Evolutionary conservation across 2,797 vertebrate genomes (phyloP), one percentile per base, ranked within the genome.

Genomic region (Rallus crepitans): DNA sequence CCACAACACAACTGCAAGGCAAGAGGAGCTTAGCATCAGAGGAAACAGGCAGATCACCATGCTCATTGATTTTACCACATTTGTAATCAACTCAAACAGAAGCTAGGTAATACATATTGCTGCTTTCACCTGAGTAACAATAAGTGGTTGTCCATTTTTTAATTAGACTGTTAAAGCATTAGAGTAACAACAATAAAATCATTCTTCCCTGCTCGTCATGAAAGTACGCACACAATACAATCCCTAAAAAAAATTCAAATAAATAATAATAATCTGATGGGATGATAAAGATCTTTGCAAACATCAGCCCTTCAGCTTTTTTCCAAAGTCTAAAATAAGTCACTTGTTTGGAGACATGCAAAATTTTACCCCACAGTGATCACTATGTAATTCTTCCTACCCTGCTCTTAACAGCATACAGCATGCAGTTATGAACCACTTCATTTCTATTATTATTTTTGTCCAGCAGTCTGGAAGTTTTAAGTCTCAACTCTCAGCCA

Each of bases 401-500:
- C 23, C 71, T 73, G 31, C 25, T 52, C 27, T 53, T 77, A 68
- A 20, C 23, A 83, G 69, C 55, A 35, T 4, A 23, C 25, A 83
- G 69, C 55, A 35, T 3, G 12, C 23, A 64, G 45, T 33, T 39
- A 69, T 52, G 52, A 82, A 77, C 30, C 39, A 14, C 59, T 69
- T 61, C 24, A 78, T 70, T 87, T 84, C 52, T 78, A 71, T 72
- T 87, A 53, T 53, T 73, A 59, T 61, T 95, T 93, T 63, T 90
- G 33, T 56, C 33, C 83, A 87, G n/a, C 55, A 88, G 69, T 16
- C 85, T 86, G 50, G 5, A 83, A 94, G 35, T 71, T 64, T 57
- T 61, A 78, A 82, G 75, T 72, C 82, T 53, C 78, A 79, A 16
- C 66, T 78, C 86, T 82, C 55, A 56, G 77, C 23, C 80, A 78